Percentiles rank a stretch among this genome's conserved stretches.
Conservation (phyloP, 1,140 invertebrate species). For the Samia ricini region DNA sequence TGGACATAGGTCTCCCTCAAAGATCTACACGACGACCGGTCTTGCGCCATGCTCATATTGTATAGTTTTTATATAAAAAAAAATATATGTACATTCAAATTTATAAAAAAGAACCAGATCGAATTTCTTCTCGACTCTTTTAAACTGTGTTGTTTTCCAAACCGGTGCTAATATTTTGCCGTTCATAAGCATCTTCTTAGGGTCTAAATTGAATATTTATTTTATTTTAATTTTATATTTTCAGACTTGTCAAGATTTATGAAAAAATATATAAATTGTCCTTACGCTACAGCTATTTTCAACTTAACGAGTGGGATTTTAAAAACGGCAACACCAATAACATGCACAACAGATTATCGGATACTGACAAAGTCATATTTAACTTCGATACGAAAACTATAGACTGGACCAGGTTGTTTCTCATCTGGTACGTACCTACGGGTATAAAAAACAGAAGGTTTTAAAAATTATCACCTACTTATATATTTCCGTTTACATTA, state of each 20-base stretch:
- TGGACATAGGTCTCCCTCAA: too few relatives aligned
- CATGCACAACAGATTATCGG: slow-evolving; percentile 14
- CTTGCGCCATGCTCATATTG: too few relatives aligned
- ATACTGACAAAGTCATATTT: slow-evolving; percentile 23
- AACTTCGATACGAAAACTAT: slow-evolving; percentile 25
- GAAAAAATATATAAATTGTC: slow-evolving; percentile 16
- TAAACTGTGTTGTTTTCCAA: too few relatives aligned
- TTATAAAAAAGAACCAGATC: too few relatives aligned
- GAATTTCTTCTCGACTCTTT: too few relatives aligned
- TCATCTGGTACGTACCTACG: slow-evolving; percentile 20
- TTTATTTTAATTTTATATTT: too few relatives aligned
- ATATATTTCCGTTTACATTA: not conserved
- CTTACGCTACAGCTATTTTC: slow-evolving; percentile 16
- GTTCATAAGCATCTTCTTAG: too few relatives aligned
- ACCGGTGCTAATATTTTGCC: too few relatives aligned
- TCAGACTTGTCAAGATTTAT: slow-evolving; percentile 28
- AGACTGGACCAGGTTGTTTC: slow-evolving; percentile 5
- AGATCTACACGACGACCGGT: too few relatives aligned
- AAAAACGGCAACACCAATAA: slow-evolving; percentile 15
- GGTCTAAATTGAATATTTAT: too few relatives aligned
- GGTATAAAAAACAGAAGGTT: slow-evolving; percentile 18
- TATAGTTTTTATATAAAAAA: too few relatives aligned
- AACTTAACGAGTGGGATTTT: slow-evolving; percentile 23
- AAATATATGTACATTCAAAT: too few relatives aligned
- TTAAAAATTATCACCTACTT: slow-evolving; percentile 7